phyloP scores from a whole-genome alignment of 2,113 vertebrate species.

The Gymnobelideus leadbeateri region DNA sequence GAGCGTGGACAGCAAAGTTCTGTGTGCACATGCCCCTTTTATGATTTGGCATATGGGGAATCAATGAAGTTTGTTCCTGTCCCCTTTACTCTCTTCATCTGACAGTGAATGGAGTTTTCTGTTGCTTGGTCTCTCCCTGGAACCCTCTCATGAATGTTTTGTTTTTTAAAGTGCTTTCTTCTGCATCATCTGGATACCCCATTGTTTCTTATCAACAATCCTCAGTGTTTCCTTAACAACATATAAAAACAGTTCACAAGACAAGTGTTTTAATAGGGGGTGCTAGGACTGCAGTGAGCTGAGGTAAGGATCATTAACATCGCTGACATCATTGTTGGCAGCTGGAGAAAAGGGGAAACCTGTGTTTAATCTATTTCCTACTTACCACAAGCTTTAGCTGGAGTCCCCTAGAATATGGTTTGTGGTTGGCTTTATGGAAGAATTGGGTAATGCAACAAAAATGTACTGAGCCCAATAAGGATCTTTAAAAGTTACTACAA shows the following conservation, averaged over 20 bases:
- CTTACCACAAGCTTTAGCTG: conserved; percentile 82
- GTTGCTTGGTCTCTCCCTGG: conserved; percentile 40
- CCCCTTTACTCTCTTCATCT: conserved; percentile 17
- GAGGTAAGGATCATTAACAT: conserved; percentile 84
- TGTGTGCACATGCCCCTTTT: neutral
- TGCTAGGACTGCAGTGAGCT: conserved; percentile 65
- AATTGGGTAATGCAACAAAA: conserved; percentile 81
- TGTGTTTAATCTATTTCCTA: conserved; percentile 88
- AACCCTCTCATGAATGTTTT: conserved; percentile 42
- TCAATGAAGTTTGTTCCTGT: neutral
- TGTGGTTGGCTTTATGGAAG: conserved; percentile 86
- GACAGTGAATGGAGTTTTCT: conserved; percentile 1
- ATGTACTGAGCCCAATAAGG: conserved; percentile 76
- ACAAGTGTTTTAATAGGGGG: conserved; percentile 65
- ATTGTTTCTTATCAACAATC: conserved; percentile 80
- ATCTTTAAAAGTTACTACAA: conserved; percentile 74
- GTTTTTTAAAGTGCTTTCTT: conserved; percentile 48
- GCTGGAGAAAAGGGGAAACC: conserved; percentile 86
- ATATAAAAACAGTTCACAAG: conserved; percentile 67
- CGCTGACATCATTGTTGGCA: conserved; percentile 88
- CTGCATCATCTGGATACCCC: conserved; percentile 51
- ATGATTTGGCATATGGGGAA: conserved; percentile 31
- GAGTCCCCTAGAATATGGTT: conserved; percentile 83
- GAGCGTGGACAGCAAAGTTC: neutral
- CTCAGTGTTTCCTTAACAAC: conserved; percentile 83